Evolutionary conservation across 2,888 invertebrate species (phyloP), one percentile per base, ranked within the genome.

Genomic region (Mimachlamys varia): DNA sequence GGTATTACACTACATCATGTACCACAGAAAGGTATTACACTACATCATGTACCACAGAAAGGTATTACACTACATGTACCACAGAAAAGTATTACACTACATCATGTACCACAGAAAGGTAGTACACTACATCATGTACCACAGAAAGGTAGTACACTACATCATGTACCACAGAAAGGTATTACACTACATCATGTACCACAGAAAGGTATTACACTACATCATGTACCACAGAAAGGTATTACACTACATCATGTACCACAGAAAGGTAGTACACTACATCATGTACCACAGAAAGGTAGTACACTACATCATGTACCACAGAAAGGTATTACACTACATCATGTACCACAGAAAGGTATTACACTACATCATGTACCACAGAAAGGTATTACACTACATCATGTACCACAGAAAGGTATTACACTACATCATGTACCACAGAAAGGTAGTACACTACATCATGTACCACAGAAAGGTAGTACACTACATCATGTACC

Each of bases 331-430:
- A 17, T 50, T 50, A n/a, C n/a, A n/a, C n/a, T n/a, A 44, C 44
- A 44, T 44, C 44, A 55, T 96, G 96, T 96, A 95, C 94, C 58
- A 94, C 94, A 38, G 95, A 95, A 62, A 95, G 95, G 96, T 95
- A 27, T 13, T 33, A 27, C 27, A 7, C 58, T 96, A 96, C 90
- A 5, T 13, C 10, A n/a, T n/a, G 49, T 3, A 53, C n/a, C n/a
- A 49, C 27, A 53, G 5, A 53, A 19, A 37, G 37, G 55, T 37
- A 53, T 19, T 92, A 33, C 13, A 15, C 10, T 27, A 27, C 27
- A 96, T 90, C 27, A 5, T 27, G n/a, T 10, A 53, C n/a, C 53
- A 49, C 27, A 53, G 5, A 53, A 37, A 37, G 37, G 55, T 37
- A 53, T 27, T 76, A 13, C 13, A 27, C 27, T 2, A 58, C 96